Conservation (phyloP, 2,797 vertebrate species). For the Erithacus rubecula region DNA sequence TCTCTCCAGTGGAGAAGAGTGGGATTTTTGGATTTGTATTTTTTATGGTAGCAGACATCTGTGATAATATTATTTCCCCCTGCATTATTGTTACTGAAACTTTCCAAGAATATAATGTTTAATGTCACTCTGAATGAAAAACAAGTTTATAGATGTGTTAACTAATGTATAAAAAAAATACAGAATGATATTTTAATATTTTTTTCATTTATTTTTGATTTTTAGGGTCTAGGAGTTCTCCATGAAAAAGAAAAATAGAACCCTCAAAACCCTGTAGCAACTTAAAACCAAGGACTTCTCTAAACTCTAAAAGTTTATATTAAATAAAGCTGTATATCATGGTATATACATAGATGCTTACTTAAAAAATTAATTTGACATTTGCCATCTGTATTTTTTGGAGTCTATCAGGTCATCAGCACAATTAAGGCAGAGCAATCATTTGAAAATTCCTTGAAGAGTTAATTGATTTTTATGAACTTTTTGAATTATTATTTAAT, state of each 20-base stretch:
- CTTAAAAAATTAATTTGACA: not conserved
- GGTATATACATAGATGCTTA: not conserved
- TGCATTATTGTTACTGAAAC: not conserved
- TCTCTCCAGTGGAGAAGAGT: not conserved
- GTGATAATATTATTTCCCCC: not conserved
- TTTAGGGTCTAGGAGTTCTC: not conserved
- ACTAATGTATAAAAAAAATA: not conserved
- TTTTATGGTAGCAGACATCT: not conserved
- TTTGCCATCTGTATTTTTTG: not conserved
- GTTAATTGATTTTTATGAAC: not conserved
- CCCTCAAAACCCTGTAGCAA: fast-evolving
- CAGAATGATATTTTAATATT: not conserved
- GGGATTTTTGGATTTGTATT: not conserved
- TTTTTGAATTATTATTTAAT: conserved; percentile 42
- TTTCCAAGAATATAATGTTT: not conserved
- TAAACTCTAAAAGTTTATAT: not conserved
- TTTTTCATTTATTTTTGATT: not conserved
- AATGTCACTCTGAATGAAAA: not conserved
- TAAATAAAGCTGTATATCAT: not conserved
- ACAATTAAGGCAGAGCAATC: not conserved
- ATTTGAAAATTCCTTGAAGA: not conserved
- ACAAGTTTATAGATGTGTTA: not conserved
- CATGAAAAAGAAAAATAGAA: not conserved
- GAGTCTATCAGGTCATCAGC: not conserved
- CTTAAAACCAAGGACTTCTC: not conserved